Conservation (phyloP, 2,888 invertebrate genomes). For the Patella depressa region DNA sequence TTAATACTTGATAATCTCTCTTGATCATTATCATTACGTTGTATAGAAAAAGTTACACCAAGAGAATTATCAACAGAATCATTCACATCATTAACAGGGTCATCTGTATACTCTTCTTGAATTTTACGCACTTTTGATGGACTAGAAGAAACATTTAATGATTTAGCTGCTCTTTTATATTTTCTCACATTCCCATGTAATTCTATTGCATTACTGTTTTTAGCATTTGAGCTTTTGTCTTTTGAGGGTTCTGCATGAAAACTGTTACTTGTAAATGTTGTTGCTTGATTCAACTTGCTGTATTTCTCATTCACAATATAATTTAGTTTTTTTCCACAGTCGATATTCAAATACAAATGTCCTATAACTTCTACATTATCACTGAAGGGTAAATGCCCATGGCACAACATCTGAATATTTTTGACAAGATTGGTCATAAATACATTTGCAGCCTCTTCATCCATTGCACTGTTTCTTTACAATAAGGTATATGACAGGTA, state of each 20-base stretch:
- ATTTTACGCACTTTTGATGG: too few relatives aligned
- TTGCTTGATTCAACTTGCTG: not conserved
- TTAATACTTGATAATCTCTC: too few relatives aligned
- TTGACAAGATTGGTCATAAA: not conserved
- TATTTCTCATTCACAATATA: slow-evolving; percentile 7
- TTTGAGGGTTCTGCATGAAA: slow-evolving; percentile 7
- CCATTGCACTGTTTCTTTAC: too few relatives aligned
- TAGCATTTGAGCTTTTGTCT: not conserved
- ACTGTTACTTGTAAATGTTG: not conserved
- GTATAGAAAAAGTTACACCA: not conserved
- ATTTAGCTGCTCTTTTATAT: too few relatives aligned
- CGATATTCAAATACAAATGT: not conserved
- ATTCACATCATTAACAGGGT: not conserved
- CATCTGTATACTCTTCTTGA: not conserved
- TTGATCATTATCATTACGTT: too few relatives aligned
- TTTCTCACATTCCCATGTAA: too few relatives aligned
- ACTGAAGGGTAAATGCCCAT: not conserved
- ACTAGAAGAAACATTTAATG: too few relatives aligned
- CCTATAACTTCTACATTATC: slow-evolving; percentile 3
- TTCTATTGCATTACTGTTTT: too few relatives aligned
- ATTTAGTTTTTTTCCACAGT: slow-evolving; percentile 1
- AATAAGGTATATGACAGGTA: too few relatives aligned
- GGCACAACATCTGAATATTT: not conserved
- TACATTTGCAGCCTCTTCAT: not conserved
- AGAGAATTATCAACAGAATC: not conserved